Evolutionary conservation across 2,797 vertebrate genomes (phyloP), one percentile per base, ranked within the genome.

Genomic region (Pseudopleuronectes americanus): DNA sequence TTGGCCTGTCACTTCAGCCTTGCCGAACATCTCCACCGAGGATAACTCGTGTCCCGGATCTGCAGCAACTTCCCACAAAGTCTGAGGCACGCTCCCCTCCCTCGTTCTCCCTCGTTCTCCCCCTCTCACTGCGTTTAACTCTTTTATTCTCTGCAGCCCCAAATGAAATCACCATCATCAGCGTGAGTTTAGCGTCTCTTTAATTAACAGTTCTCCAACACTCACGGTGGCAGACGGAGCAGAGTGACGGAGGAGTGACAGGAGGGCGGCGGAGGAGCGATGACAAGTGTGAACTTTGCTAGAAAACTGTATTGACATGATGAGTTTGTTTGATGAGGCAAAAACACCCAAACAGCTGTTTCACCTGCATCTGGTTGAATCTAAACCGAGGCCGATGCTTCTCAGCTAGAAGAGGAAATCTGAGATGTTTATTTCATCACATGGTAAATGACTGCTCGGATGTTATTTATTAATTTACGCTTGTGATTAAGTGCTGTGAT

Each of bases 1-100:
- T 89, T 89, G 86, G 84, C 88, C 85, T 92, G 92, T 93, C 93
- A 92, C 86, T 90, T 88, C 81, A 80, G 85, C 88, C 90, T 89
- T 86, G 85, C 83, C 87, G 89, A 88, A 91, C 89, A 90, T 92
- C 86, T 92, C 89, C 86, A 84, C 90, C 80, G 89, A 92, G 91
- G 86, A 79, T 84, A 80, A 82, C 73, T 74, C 55, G 74, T 81
- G 82, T 81, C 81, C 86, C 76, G 81, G 85, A 85, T 89, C 81
- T 28, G n/a, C 73, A 31, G 69, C 76, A 31, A 79, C 68, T 84
- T 81, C 68, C 80, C 21, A 41, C 60, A 76, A 66, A 81, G 63
- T 79, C 62, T 52, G 6, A 67, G 36, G 10, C 23, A 64, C 52
- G 26, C 48, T 65, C 52, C 52, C 54, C 53, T 64, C 12, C 56